These are phyloP conservation scores for Delichon dasypus DNA, from an alignment of 2,797 vertebrate species.

Conservation along the genomic window DNA sequence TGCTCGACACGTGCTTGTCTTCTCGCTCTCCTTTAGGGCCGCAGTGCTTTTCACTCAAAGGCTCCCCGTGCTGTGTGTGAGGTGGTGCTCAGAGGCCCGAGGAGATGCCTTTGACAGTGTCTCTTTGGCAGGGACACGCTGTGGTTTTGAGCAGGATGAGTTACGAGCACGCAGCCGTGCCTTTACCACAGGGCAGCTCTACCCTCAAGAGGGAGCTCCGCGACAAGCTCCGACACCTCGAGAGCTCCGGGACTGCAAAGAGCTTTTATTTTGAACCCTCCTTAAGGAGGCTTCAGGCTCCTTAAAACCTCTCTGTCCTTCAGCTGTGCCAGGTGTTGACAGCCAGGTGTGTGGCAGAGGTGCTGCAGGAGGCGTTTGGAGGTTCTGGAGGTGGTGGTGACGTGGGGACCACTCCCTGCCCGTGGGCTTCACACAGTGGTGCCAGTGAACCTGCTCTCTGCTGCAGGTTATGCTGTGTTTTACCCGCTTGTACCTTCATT, in stretches of 20 bases:
- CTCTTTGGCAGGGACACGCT: neutral
- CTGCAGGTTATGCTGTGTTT: neutral
- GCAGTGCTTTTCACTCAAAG: neutral
- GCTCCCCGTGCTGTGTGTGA: neutral
- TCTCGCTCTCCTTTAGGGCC: neutral
- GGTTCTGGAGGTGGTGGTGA: neutral
- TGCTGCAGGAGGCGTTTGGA: accelerated
- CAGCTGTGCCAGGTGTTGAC: accelerated
- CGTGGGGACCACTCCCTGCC: accelerated
- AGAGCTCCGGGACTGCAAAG: neutral
- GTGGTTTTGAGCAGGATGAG: neutral
- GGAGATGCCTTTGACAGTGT: neutral
- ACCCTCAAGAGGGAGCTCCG: conserved; percentile 68
- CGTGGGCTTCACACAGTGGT: accelerated
- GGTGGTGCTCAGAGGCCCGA: neutral
- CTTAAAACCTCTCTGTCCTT: neutral
- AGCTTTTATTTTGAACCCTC: neutral
- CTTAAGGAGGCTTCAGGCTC: neutral
- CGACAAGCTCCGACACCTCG: neutral
- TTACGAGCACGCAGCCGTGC: neutral
- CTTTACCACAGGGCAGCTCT: neutral
- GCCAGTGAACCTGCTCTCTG: neutral
- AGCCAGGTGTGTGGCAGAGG: neutral
- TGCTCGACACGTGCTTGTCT: neutral
- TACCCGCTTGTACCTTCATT: neutral